Evolutionary conservation across 1,140 invertebrate species (phyloP).

Genomic region (Acyrthosiphon pisum): DNA sequence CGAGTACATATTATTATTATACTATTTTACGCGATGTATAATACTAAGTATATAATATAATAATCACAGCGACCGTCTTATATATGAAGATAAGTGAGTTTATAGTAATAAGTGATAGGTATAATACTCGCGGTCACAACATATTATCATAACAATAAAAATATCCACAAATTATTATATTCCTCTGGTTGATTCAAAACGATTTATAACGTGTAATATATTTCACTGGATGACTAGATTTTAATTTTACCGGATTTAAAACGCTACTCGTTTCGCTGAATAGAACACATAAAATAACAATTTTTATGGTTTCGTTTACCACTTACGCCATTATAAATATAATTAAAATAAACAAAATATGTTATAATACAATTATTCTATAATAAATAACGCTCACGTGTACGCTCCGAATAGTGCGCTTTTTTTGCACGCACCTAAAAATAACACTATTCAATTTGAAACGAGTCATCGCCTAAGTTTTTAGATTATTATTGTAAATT

Average conservation of each 20-base stretch:
- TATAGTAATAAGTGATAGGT: background rate
- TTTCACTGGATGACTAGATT: background rate
- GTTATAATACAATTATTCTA: background rate
- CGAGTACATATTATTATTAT: background rate
- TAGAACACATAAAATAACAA: background rate
- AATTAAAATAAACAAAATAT: background rate
- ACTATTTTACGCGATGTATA: background rate
- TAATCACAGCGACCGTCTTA: background rate
- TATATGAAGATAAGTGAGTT: background rate
- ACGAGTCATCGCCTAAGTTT: background rate
- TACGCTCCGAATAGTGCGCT: background rate
- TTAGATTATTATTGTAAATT: background rate
- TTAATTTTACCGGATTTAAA: background rate
- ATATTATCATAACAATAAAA: background rate
- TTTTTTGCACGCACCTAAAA: background rate
- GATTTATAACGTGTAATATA: background rate
- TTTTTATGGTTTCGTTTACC: background rate
- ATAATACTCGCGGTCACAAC: background rate
- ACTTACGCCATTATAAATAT: background rate
- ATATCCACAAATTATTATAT: background rate
- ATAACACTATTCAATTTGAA: background rate
- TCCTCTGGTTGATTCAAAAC: background rate
- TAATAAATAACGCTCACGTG: background rate
- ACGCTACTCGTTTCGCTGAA: background rate
- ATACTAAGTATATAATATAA: background rate